Conservation (phyloP, 1,140 invertebrate genomes). For the Scaptomyza hsui region DNA sequence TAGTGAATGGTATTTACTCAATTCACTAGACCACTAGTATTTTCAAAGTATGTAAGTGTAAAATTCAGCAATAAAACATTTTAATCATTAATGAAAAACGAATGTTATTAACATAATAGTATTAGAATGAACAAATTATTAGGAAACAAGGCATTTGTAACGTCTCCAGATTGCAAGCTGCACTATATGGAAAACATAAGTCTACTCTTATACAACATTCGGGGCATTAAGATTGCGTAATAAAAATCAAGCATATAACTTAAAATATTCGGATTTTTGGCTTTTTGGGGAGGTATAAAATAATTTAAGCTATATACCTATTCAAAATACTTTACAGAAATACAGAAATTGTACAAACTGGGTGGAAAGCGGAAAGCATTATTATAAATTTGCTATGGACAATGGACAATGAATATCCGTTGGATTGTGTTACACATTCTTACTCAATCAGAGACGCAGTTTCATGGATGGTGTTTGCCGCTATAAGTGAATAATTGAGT, state of each 20-base stretch:
- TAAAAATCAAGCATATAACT: background rate
- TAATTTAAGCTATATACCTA: no score
- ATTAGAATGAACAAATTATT: background rate
- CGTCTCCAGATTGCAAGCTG: background rate
- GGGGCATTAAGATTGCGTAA: background rate
- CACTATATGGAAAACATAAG: background rate
- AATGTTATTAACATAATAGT: background rate
- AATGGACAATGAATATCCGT: no score
- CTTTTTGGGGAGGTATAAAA: background rate
- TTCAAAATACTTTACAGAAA: no score
- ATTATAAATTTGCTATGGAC: no score
- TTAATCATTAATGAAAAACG: background rate
- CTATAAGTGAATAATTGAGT: no score
- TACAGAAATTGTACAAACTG: no score
- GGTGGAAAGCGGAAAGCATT: no score
- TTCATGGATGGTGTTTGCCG: no score
- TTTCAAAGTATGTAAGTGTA: constrained; percentile 1
- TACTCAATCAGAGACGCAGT: no score
- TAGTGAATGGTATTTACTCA: background rate
- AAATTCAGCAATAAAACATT: constrained; percentile 2
- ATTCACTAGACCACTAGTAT: constrained; percentile 1
- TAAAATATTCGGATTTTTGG: background rate
- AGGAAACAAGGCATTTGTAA: background rate
- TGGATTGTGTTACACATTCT: no score
- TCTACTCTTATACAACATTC: background rate